Percentiles rank a stretch among this genome's conserved stretches.
These are phyloP conservation scores for Anableps anableps DNA, from an alignment of 2,797 vertebrate genomes.

Conservation along the genomic window DNA sequence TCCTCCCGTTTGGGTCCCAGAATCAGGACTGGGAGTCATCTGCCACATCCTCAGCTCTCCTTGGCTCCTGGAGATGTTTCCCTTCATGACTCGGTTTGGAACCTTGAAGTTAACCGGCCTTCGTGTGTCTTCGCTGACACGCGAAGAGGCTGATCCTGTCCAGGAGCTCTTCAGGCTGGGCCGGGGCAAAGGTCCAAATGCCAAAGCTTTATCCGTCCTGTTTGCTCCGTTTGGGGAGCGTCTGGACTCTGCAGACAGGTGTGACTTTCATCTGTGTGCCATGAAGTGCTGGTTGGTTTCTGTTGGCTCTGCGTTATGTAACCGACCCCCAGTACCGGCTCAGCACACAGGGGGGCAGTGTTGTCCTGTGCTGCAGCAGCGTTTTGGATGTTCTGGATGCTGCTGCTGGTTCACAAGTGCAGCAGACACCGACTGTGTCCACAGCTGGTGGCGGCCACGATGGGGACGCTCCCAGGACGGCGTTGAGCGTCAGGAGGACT, in stretches of 20 bases:
- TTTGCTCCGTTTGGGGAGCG: neutral
- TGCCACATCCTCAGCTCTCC: neutral
- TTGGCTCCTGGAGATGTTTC: neutral
- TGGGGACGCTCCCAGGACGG: too few relatives aligned
- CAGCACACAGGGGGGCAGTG: conserved; percentile 60
- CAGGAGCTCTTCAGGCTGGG: too few relatives aligned
- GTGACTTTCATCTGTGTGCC: neutral
- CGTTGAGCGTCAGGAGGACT: neutral
- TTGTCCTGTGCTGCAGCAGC: conserved; percentile 33
- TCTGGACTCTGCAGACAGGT: conserved; percentile 38
- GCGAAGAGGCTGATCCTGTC: neutral
- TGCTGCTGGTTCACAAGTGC: neutral
- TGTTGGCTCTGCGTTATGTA: conserved; percentile 49
- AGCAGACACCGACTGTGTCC: neutral
- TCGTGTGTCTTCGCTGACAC: too few relatives aligned
- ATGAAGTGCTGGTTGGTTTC: neutral
- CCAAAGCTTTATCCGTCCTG: conserved; percentile 72
- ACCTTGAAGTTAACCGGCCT: neutral
- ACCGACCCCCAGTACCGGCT: conserved; percentile 65
- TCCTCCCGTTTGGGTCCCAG: neutral
- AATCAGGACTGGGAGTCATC: neutral
- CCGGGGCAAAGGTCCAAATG: conserved; percentile 37
- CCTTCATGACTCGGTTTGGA: neutral
- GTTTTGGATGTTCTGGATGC: neutral
- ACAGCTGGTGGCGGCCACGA: too few relatives aligned